phyloP scores from a whole-genome alignment of 2,797 vertebrate species.

The Scarus forsteni region DNA sequence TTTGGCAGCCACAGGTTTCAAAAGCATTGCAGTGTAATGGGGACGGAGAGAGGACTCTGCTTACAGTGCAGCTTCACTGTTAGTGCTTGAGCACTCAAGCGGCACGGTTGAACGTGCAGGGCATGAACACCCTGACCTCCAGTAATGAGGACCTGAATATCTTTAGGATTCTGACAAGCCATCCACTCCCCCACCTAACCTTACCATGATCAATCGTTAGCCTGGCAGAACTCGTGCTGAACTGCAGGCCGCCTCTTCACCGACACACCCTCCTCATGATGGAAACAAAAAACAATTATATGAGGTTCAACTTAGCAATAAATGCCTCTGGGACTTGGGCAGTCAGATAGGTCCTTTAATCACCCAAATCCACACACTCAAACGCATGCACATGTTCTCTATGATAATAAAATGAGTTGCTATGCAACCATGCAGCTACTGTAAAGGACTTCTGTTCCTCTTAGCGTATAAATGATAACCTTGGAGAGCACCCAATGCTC shows the following conservation, averaged over 20 bases:
- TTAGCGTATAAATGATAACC: slow-evolving; percentile 61
- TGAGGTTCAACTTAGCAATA: slow-evolving; percentile 45
- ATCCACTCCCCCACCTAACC: slow-evolving; percentile 68
- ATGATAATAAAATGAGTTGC: slow-evolving; percentile 41
- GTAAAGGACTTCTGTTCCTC: slow-evolving; percentile 47
- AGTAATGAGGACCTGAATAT: slow-evolving; percentile 77
- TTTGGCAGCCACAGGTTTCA: slow-evolving; percentile 25
- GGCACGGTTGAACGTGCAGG: slow-evolving; percentile 60
- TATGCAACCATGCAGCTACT: slow-evolving; percentile 26
- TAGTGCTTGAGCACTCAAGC: slow-evolving; percentile 73
- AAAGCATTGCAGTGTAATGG: slow-evolving; percentile 15
- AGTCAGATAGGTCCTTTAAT: slow-evolving; percentile 10
- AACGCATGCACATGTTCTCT: not conserved
- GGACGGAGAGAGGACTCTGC: slow-evolving; percentile 53
- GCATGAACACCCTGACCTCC: slow-evolving; percentile 65
- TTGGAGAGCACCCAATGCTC: slow-evolving; percentile 51
- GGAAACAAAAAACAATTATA: slow-evolving; percentile 54
- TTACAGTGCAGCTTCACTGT: slow-evolving; percentile 70
- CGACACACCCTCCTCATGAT: slow-evolving; percentile 51
- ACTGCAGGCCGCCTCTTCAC: slow-evolving; percentile 33
- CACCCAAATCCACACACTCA: not conserved
- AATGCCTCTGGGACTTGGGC: slow-evolving; percentile 45
- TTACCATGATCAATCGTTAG: slow-evolving; percentile 69
- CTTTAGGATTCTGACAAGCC: slow-evolving; percentile 72
- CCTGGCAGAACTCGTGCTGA: slow-evolving; percentile 62